Evolutionary conservation across 2,113 vertebrate genomes (phyloP).

Genomic region (Regulus satrapa): DNA sequence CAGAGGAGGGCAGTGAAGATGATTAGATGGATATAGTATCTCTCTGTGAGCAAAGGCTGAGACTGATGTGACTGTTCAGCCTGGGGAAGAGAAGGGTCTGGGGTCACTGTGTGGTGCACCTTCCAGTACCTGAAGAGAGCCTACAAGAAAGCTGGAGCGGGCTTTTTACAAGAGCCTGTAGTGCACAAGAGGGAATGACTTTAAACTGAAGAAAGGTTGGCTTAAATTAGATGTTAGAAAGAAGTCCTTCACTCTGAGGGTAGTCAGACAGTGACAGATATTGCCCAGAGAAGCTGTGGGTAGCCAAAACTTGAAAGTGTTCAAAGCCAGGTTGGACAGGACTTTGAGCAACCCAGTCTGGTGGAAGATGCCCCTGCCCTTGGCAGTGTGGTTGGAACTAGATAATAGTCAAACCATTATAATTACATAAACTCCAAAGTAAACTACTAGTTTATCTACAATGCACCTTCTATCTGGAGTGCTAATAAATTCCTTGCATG

Average conservation of each 20-base stretch:
- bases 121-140: not conserved
- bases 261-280: not conserved
- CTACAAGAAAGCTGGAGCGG: not conserved
- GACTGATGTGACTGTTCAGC: not conserved
- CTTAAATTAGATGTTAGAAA: not conserved
- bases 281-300: not conserved
- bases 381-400: not conserved
- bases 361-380: not conserved
- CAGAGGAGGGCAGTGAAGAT: not conserved
- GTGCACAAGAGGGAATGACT: not conserved
- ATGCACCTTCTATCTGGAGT: rapidly evolving
- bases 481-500: not conserved
- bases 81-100: not conserved
- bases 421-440: not conserved
- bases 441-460: not conserved
- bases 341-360: not conserved
- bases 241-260: not conserved
- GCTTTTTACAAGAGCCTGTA: not conserved
- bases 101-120: too few species aligned
- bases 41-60: not conserved
- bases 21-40: too few species aligned
- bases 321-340: not conserved
- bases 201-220: not conserved
- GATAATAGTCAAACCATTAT: not conserved
- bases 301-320: not conserved